Evolutionary conservation across 2,113 vertebrate genomes (phyloP).

Genomic region (Mionectes macconnelli): DNA sequence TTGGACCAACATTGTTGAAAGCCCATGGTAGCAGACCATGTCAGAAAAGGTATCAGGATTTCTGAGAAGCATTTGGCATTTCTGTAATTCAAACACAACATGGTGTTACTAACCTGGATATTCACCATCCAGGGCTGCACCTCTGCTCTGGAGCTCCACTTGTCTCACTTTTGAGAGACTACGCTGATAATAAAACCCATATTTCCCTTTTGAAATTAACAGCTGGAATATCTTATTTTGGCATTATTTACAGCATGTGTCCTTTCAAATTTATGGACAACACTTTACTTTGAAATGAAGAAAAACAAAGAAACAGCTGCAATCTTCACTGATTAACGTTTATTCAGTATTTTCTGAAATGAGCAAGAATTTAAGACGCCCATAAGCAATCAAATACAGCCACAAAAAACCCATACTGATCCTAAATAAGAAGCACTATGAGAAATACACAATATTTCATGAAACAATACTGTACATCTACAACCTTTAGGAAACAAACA

Average conservation of each 20-base stretch:
- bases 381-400: constrained; percentile 76
- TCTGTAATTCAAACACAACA: background rate
- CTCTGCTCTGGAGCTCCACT: background rate
- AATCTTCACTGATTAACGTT: constrained; percentile 79
- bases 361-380: constrained; percentile 78
- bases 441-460: constrained; percentile 73
- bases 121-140: background rate
- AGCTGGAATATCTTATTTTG: background rate
- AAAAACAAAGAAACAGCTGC: constrained; percentile 49
- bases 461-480: constrained; percentile 57
- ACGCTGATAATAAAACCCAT: background rate
- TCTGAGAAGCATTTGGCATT: background rate
- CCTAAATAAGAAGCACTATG: constrained; percentile 79
- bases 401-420: constrained; percentile 65
- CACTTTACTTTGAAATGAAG: background rate
- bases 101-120: background rate
- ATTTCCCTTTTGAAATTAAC: background rate
- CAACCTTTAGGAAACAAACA: constrained; percentile 71
- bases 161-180: background rate
- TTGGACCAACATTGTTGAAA: background rate
- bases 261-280: background rate
- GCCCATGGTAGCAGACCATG: background rate
- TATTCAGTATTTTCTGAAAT: constrained; percentile 80
- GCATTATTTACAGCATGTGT: background rate
- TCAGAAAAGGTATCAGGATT: background rate